Evolutionary conservation across 1,140 invertebrate genomes (phyloP), one percentile per base, ranked within the genome.

Genomic region (Drosophila simulans): DNA sequence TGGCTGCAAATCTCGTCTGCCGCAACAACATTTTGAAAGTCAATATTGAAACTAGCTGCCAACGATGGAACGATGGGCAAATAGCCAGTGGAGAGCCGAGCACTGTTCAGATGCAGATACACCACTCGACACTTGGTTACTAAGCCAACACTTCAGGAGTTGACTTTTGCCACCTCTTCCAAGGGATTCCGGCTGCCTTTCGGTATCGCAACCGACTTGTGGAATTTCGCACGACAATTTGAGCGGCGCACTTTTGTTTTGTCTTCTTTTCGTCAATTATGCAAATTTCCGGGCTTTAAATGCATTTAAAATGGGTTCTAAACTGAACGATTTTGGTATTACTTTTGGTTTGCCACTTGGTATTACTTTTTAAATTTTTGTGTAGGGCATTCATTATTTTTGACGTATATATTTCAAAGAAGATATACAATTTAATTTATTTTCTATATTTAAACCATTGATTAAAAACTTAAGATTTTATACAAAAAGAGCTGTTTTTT

Each of bases 1-100:
- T 43, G 56, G 53, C 68, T 49, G 37, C 64, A 77, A 72, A 76
- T 68, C 66, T 49, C 40, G 42, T 58, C 69, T 72, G 70, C 82
- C 25, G 82, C 76, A 85, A 74, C 82, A 85, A 80, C 81, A 77
- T 85, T 65, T 57, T 54, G 63, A 70, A 74, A 86, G 79, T 88
- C 79, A 88, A 89, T 89, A 88, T 80, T 89, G 79, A 60, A 76
- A 70, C 63, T 51, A 66, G 69, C 56, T 77, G 74, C 54, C 35
- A 76, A 48, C 73, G 71, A 56, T 56, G 60, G 64, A 65, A 80
- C 63, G 76, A 81, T 71, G 72, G 48, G 60, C 70, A 89, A 88
- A 79, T 65, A 79, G 62, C 56, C 74, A 54, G 39, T 52, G 48
- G 58, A 73, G 54, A 64, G 58, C 45, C 42, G 58, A 64, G 58